A percentile compares a stretch with the other conserved stretches of the same genome.
phyloP scores from a whole-genome alignment of 2,113 vertebrate species.

The Paracanthobrama guichenoti region DNA sequence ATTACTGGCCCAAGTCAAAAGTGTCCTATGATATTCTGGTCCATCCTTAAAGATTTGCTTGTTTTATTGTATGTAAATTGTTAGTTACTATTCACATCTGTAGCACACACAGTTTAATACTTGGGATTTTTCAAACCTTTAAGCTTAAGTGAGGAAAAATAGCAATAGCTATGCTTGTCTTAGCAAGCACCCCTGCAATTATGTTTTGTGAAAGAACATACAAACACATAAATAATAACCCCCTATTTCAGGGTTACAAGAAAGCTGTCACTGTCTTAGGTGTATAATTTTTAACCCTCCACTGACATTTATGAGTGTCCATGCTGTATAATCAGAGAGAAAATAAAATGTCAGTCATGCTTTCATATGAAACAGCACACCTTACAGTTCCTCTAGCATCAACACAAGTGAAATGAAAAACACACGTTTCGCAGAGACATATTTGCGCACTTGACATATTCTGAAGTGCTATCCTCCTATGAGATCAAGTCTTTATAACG shows the following conservation, averaged over 20 bases:
- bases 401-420: conserved; percentile 4
- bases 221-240: conserved; percentile 8
- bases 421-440: neutral
- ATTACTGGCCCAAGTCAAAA: neutral
- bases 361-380: neutral
- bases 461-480: neutral
- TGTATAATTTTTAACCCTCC: conserved; percentile 5
- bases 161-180: neutral
- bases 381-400: neutral
- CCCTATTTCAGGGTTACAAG: conserved; percentile 14
- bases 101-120: neutral
- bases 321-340: neutral
- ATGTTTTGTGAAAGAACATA: neutral
- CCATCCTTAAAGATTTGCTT: neutral
- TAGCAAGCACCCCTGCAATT: neutral
- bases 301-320: neutral
- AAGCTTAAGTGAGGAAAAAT: neutral
- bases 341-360: conserved; percentile 21
- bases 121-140: neutral
- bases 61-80: neutral
- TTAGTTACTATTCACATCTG: neutral
- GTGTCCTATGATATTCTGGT: neutral
- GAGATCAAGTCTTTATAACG: neutral
- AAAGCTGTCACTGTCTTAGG: neutral
- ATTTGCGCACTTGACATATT: neutral